These are phyloP conservation scores for Plumapathes pennacea DNA, from an alignment of 92 coral and sea anemone species.

Conservation along the genomic window DNA sequence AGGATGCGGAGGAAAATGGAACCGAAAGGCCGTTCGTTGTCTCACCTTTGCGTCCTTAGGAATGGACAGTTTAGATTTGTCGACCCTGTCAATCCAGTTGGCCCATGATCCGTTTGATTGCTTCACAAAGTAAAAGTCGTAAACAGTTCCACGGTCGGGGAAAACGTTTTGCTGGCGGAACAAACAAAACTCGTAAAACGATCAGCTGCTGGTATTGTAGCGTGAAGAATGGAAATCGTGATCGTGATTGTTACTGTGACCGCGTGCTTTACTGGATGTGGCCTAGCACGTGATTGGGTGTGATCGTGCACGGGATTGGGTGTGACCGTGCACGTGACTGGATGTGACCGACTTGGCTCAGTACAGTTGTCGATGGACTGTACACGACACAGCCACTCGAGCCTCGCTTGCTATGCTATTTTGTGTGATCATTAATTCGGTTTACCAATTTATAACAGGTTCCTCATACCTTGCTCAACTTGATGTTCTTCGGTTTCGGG, in stretches of 20 bases:
- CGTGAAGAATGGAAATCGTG: not conserved
- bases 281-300: too few species aligned
- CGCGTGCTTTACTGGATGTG: too few species aligned
- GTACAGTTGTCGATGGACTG: too few species aligned
- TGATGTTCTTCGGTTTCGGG: conserved; percentile 92
- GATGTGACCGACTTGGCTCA: too few species aligned
- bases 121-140: conserved; percentile 95
- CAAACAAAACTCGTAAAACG: too few species aligned
- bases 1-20: not conserved
- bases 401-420: too few species aligned
- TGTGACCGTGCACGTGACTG: too few species aligned
- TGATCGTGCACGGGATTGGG: too few species aligned
- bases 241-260: not conserved
- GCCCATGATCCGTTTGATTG: conserved; percentile 97
- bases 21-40: too few species aligned
- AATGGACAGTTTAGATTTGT: conserved; percentile 67
- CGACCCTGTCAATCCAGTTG: conserved; percentile 90
- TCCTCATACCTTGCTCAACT: conserved; percentile 78
- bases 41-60: conserved; percentile 89
- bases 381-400: too few species aligned
- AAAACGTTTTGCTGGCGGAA: conserved; percentile 88
- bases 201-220: not conserved
- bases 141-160: conserved; percentile 96
- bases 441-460: too few species aligned
- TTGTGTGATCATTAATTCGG: too few species aligned